phyloP scores from a whole-genome alignment of 2,113 vertebrate species.

The Vidua chalybeata region DNA sequence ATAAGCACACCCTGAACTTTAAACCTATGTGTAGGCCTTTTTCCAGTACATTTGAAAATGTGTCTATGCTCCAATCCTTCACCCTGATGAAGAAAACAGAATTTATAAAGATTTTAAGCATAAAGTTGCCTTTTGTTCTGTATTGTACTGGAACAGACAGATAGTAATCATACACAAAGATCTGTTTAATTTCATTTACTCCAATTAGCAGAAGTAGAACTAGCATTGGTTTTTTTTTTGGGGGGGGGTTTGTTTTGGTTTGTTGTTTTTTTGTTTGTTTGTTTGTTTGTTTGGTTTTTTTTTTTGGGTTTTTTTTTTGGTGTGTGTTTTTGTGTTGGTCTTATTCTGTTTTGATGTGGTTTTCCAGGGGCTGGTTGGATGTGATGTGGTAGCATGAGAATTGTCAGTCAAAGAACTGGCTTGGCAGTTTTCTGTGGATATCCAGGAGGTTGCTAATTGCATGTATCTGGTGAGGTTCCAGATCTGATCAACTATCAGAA shows the following conservation, averaged over 20 bases:
- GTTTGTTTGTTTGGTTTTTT: background rate
- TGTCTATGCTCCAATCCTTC: background rate
- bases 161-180: background rate
- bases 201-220: background rate
- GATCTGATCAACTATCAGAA: background rate
- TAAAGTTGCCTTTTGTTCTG: background rate
- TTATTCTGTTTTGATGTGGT: background rate
- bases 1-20: background rate
- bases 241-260: background rate
- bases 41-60: background rate
- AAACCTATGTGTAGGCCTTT: background rate
- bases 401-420: background rate
- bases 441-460: background rate
- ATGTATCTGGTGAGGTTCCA: background rate
- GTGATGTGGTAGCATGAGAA: background rate
- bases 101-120: background rate
- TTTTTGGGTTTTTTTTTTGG: background rate
- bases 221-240: background rate
- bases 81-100: background rate
- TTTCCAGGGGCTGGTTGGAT: background rate
- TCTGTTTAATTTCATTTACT: background rate
- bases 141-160: rapidly evolving
- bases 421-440: background rate
- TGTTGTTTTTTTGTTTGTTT: too few relatives aligned
- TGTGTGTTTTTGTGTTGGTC: background rate